Conservation (phyloP, 2,113 vertebrate genomes). For the Phalacrocorax carbo region DNA sequence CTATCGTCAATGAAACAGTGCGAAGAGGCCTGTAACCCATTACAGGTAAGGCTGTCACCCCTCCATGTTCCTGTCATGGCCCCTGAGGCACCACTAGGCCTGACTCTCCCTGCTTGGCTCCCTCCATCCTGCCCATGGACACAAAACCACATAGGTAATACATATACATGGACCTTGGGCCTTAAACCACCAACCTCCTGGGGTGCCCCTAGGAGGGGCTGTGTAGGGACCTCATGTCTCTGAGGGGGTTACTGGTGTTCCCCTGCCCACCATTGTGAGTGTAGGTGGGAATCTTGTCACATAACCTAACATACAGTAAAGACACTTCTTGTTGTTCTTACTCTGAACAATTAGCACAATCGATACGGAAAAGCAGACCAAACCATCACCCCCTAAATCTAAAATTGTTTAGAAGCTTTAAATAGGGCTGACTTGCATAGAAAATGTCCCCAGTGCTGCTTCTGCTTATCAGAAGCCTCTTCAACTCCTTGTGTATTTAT, state of each 20-base stretch:
- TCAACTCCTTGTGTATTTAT: background rate
- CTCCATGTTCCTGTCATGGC: background rate
- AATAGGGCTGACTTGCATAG: background rate
- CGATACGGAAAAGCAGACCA: background rate
- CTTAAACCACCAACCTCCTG: background rate
- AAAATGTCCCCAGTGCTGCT: background rate
- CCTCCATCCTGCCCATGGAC: too few relatives aligned
- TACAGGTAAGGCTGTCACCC: background rate
- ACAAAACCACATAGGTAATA: background rate
- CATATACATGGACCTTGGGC: too few relatives aligned
- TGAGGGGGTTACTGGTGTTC: background rate
- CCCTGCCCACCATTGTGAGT: background rate
- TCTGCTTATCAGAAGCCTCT: background rate
- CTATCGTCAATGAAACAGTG: background rate
- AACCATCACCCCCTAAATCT: background rate
- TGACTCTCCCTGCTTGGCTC: background rate
- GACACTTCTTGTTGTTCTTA: background rate
- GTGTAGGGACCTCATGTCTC: rapidly evolving
- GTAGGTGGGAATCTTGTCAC: background rate
- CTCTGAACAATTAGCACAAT: background rate
- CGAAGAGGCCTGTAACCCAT: background rate
- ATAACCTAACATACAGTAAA: background rate
- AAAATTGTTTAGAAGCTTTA: background rate
- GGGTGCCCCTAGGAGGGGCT: background rate
- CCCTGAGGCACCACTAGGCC: too few relatives aligned